Percentiles rank a stretch among this genome's conserved stretches.
These are phyloP conservation scores for Agrypnia vestita DNA, from an alignment of 1,140 invertebrate species.

Conservation along the genomic window DNA sequence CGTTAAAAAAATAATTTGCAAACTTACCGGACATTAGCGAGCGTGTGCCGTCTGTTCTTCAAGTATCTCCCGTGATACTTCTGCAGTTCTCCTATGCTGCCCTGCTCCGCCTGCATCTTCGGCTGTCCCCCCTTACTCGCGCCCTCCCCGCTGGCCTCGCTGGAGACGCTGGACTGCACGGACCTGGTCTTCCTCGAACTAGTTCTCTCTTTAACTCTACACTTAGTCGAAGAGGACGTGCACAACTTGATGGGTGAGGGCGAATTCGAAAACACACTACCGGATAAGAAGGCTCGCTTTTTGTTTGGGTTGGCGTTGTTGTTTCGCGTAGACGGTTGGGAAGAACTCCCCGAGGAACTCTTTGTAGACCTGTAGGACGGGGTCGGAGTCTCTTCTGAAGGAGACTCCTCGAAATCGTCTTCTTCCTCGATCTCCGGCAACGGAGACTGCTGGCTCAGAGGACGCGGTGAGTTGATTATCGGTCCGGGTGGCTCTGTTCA, in stretches of 20 bases:
- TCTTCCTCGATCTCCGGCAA: constrained; percentile 77
- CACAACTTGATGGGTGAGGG: constrained; percentile 70
- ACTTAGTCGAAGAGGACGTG: constrained; percentile 69
- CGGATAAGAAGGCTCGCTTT: constrained; percentile 56
- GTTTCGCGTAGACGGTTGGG: constrained; percentile 68
- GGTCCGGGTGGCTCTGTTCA: constrained; percentile 67
- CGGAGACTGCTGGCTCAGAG: constrained; percentile 73
- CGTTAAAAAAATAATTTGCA: neutral
- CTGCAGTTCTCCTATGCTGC: constrained; percentile 88
- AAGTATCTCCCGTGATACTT: constrained; percentile 89
- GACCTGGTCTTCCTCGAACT: constrained; percentile 67
- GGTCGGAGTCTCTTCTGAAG: constrained; percentile 69
- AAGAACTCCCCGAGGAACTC: constrained; percentile 69
- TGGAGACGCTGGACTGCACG: constrained; percentile 65
- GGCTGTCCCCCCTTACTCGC: constrained; percentile 65
- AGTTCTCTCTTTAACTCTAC: constrained; percentile 67
- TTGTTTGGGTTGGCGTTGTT: constrained; percentile 62
- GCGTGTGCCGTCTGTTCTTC: constrained; percentile 86
- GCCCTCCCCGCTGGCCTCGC: constrained; percentile 65
- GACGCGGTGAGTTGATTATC: constrained; percentile 69
- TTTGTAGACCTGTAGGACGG: constrained; percentile 71
- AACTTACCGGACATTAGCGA: constrained; percentile 91
- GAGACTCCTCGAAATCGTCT: constrained; percentile 74
- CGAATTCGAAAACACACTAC: constrained; percentile 66
- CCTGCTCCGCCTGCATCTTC: constrained; percentile 91